Evolutionary conservation across 1,140 invertebrate genomes (phyloP).

Genomic region (Heliconius nattereri): DNA sequence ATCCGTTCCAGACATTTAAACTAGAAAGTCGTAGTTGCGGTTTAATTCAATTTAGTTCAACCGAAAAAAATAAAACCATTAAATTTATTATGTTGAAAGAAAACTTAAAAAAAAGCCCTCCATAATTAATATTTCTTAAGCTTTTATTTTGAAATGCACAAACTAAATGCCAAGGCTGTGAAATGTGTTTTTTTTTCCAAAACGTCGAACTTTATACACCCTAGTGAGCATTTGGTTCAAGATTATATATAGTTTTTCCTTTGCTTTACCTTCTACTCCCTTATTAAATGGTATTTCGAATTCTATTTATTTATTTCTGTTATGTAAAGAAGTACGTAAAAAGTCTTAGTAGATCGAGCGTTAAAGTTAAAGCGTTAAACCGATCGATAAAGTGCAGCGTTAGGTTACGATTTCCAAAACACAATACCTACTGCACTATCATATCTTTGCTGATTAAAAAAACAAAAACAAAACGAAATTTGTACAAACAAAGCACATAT

Average conservation of each 20-base stretch:
- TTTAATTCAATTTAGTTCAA: not conserved
- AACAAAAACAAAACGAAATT: not conserved
- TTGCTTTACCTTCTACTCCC: constrained; percentile 4
- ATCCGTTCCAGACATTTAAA: not conserved
- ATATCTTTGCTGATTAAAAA: not conserved
- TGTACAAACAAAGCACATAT: constrained; percentile 15
- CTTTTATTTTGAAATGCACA: not conserved
- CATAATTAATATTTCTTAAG: constrained; percentile 2
- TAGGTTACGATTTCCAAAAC: no score
- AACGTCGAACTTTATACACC: not conserved
- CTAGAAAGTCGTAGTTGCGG: not conserved
- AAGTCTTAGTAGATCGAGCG: no score
- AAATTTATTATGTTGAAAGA: not conserved
- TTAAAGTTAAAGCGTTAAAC: no score
- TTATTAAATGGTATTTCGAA: not conserved
- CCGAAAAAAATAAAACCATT: not conserved
- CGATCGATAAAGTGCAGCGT: no score
- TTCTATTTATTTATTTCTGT: not conserved
- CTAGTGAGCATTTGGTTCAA: constrained; percentile 10
- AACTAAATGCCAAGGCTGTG: constrained; percentile 1
- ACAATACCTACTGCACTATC: no score
- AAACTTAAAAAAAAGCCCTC: not conserved
- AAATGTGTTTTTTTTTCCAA: not conserved
- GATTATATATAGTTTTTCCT: not conserved
- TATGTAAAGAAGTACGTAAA: no score